A percentile compares a stretch with the other conserved stretches of the same genome.
These are phyloP conservation scores for Synchiropus splendidus DNA, from an alignment of 2,113 vertebrate genomes.

Conservation along the genomic window DNA sequence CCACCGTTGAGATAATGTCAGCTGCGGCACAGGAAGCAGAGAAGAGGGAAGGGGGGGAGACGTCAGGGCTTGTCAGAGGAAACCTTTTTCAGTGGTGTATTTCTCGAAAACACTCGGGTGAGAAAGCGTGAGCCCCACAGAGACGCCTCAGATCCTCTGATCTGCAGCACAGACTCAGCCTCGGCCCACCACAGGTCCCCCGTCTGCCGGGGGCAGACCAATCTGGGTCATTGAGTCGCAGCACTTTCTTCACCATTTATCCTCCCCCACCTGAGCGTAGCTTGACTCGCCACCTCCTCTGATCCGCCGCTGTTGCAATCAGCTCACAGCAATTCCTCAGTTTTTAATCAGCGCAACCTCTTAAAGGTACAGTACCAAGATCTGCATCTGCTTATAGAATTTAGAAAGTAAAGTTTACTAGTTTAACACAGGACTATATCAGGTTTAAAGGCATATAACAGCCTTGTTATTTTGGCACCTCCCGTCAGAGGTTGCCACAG, in stretches of 20 bases:
- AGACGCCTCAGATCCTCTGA: slow-evolving; percentile 27
- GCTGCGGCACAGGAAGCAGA: slow-evolving; percentile 75
- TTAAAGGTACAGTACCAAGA: no score
- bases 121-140: slow-evolving; percentile 29
- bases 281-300: slow-evolving; percentile 15
- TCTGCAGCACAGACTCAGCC: slow-evolving; percentile 23
- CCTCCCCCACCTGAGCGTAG: slow-evolving; percentile 9
- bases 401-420: no score
- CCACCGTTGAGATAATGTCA: slow-evolving; percentile 99
- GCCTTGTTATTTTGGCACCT: no score
- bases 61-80: no score
- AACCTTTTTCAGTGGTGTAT: slow-evolving; percentile 4
- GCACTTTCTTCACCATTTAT: slow-evolving; percentile 24
- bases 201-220: slow-evolving; percentile 27
- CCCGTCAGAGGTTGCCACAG: no score
- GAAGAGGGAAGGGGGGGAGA: slow-evolving; percentile 38
- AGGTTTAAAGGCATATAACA: no score
- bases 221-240: slow-evolving; percentile 31
- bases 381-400: no score
- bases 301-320: no score
- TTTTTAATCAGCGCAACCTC: no score
- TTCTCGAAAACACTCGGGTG: slow-evolving; percentile 17
- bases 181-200: slow-evolving; percentile 8
- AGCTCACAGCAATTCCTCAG: no score
- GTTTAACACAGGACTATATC: no score